Evolutionary conservation across 2,797 vertebrate genomes (phyloP).

Genomic region (Eptatretus atami): DNA sequence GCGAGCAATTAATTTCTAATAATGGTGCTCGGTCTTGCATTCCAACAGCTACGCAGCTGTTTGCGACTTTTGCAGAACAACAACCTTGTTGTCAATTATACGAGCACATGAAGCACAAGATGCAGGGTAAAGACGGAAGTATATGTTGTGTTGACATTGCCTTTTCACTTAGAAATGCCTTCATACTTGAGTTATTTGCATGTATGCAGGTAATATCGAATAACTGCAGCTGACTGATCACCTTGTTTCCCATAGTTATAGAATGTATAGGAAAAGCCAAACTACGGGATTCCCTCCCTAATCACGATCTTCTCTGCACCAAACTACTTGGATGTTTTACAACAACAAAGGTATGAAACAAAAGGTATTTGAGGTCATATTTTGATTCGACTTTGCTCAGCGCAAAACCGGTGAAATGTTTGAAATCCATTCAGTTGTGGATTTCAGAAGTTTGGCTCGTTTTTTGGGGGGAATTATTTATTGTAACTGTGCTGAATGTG

Average conservation of each 20-base stretch:
- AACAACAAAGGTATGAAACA: slow-evolving; percentile 87
- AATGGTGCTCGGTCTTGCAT: slow-evolving; percentile 6
- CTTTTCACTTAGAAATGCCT: slow-evolving; percentile 5
- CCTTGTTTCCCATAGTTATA: slow-evolving; percentile 37
- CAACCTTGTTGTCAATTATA: slow-evolving; percentile 97
- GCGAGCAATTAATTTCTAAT: no score
- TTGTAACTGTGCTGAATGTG: no score
- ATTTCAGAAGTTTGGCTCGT: no score
- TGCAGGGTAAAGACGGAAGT: slow-evolving; percentile 48
- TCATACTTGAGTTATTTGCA: not conserved
- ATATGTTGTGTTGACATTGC: not conserved
- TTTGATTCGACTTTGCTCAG: no score
- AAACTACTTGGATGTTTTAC: slow-evolving; percentile 97
- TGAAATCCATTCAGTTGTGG: no score
- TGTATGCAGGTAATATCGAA: not conserved
- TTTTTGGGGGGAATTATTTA: no score
- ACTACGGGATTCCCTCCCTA: slow-evolving; percentile 96
- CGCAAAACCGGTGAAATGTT: no score
- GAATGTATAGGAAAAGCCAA: slow-evolving; percentile 99
- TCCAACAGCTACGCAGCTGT: slow-evolving; percentile 73
- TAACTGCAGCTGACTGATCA: slow-evolving; percentile 16
- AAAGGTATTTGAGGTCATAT: no score
- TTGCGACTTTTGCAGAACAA: slow-evolving; percentile 99
- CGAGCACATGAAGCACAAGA: slow-evolving; percentile 98
- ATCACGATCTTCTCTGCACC: slow-evolving; percentile 99